These are phyloP conservation scores for Monopis laevigella DNA, from an alignment of 2,888 invertebrate genomes.

Conservation along the genomic window DNA sequence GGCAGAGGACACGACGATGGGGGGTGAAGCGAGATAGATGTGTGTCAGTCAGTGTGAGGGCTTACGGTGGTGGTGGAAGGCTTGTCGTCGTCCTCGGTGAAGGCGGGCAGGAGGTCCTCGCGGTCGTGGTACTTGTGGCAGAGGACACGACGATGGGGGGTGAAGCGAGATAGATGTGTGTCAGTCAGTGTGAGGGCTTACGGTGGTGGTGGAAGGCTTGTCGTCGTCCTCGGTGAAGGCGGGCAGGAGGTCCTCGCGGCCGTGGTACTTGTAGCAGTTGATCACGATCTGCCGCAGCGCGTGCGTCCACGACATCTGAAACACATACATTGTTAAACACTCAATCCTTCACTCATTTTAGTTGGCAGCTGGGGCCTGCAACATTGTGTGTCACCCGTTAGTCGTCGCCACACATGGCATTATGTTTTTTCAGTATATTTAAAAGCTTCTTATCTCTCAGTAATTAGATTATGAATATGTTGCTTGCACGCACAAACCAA, in stretches of 20 bases:
- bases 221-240: constrained; percentile 94
- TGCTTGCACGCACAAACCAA: no score
- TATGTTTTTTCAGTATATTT: no score
- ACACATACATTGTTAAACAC: background rate
- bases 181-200: no score
- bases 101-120: constrained; percentile 93
- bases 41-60: no score
- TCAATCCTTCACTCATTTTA: background rate
- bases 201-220: constrained; percentile 58
- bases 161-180: no score
- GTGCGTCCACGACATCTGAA: constrained; percentile 97
- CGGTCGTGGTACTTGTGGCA: constrained; percentile 98
- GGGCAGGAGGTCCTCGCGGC: constrained; percentile 92
- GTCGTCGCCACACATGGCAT: no score
- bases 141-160: no score
- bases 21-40: no score
- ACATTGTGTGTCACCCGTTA: no score
- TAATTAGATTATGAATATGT: no score
- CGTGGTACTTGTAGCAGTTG: constrained; percentile 98
- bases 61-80: constrained; percentile 36
- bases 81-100: constrained; percentile 91
- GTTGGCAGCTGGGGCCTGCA: no score
- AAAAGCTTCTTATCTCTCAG: no score
- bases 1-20: constrained; percentile 98
- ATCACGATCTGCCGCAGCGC: constrained; percentile 95